phyloP scores from a whole-genome alignment of 2,113 vertebrate genomes.

The Haemorhous mexicanus region DNA sequence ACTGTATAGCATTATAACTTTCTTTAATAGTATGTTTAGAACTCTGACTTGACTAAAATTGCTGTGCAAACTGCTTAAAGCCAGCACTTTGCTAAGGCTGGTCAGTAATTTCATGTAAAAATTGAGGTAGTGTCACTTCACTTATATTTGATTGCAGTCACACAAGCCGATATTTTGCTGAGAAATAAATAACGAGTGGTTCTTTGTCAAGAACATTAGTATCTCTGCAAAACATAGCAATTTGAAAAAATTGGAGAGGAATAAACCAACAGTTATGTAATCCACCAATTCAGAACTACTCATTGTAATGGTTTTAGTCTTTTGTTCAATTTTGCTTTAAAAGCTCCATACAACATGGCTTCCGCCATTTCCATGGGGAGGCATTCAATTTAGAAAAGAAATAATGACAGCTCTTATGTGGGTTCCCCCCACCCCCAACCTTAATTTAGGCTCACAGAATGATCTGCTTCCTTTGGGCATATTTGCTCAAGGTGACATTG shows the following conservation, averaged over 20 bases:
- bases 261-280: neutral
- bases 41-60: neutral
- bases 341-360: neutral
- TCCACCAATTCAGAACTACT: neutral
- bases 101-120: neutral
- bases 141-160: neutral
- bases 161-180: neutral
- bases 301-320: neutral
- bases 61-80: neutral
- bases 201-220: neutral
- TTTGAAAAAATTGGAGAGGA: neutral
- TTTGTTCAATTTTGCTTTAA: slow-evolving; percentile 27
- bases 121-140: neutral
- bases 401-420: slow-evolving; percentile 58
- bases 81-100: neutral
- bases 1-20: neutral
- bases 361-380: slow-evolving; percentile 37
- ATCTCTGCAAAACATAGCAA: neutral
- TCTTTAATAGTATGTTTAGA: neutral
- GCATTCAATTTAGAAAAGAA: slow-evolving; percentile 55
- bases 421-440: neutral
- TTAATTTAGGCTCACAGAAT: slow-evolving; percentile 55
- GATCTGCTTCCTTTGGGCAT: slow-evolving; percentile 60
- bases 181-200: neutral
- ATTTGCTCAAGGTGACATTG: slow-evolving; percentile 63